These are phyloP conservation scores for Tipula unca DNA, from an alignment of 2,888 invertebrate species.

Conservation along the genomic window DNA sequence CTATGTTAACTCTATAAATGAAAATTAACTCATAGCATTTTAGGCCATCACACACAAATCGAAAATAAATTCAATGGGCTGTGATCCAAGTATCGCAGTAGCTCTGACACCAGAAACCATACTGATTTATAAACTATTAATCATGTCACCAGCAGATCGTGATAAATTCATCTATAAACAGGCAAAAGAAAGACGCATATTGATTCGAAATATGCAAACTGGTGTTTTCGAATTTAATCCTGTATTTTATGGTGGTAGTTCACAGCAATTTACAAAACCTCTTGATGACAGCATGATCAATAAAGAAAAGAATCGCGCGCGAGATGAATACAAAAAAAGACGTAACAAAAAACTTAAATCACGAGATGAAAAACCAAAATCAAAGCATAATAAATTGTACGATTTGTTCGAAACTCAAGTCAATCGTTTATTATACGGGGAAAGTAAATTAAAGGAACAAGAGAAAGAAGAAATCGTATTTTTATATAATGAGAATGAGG, in stretches of 20 bases:
- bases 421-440: neutral
- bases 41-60: neutral
- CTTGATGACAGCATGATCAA: neutral
- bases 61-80: neutral
- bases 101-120: neutral
- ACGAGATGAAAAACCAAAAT: neutral
- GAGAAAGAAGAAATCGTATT: neutral
- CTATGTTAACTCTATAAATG: neutral
- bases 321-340: neutral
- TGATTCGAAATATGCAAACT: constrained; percentile 1
- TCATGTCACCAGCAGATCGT: constrained; percentile 1
- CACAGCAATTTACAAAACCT: neutral
- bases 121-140: neutral
- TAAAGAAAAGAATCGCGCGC: neutral
- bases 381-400: neutral
- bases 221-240: constrained; percentile 20
- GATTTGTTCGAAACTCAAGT: neutral
- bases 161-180: constrained; percentile 20
- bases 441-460: neutral
- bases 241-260: neutral
- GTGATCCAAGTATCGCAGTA: neutral
- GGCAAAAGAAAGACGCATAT: constrained; percentile 20
- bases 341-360: neutral
- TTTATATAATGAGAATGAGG: neutral
- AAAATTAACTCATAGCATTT: neutral